Evolutionary conservation across 1,140 invertebrate species (phyloP).

Genomic region (Lasioglossum albipes): DNA sequence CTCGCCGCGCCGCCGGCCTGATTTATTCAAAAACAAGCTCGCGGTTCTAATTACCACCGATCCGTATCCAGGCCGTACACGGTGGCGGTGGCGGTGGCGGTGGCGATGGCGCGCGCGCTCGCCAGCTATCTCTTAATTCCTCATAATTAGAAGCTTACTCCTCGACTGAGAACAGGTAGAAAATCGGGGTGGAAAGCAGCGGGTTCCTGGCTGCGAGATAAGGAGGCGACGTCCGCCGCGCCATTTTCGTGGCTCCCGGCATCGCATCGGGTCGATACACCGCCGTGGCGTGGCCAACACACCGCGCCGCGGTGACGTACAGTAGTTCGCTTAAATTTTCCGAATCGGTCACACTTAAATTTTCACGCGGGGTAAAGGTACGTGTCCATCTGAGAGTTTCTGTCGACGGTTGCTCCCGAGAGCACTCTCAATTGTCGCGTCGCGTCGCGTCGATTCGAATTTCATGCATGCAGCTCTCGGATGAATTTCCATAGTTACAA

Average conservation of each 20-base stretch:
- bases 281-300: not conserved
- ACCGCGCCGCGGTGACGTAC: too few relatives aligned
- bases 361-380: too few relatives aligned
- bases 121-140: slow-evolving; percentile 11
- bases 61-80: not conserved
- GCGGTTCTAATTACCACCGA: slow-evolving; percentile 20
- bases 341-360: too few relatives aligned
- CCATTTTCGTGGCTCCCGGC: slow-evolving; percentile 37
- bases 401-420: too few relatives aligned
- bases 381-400: too few relatives aligned
- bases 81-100: too few relatives aligned
- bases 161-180: slow-evolving; percentile 15
- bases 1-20: not conserved
- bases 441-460: too few relatives aligned
- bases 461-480: too few relatives aligned
- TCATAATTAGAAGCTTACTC: slow-evolving; percentile 28
- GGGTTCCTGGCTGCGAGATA: slow-evolving; percentile 17
- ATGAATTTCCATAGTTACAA: too few relatives aligned
- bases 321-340: too few relatives aligned
- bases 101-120: too few relatives aligned
- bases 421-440: too few relatives aligned
- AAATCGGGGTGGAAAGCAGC: slow-evolving; percentile 20
- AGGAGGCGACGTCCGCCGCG: slow-evolving; percentile 22
- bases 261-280: slow-evolving; percentile 47
- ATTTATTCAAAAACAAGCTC: slow-evolving; percentile 4